These are phyloP conservation scores for Chauna torquata DNA, from an alignment of 2,113 vertebrate species.

Conservation along the genomic window DNA sequence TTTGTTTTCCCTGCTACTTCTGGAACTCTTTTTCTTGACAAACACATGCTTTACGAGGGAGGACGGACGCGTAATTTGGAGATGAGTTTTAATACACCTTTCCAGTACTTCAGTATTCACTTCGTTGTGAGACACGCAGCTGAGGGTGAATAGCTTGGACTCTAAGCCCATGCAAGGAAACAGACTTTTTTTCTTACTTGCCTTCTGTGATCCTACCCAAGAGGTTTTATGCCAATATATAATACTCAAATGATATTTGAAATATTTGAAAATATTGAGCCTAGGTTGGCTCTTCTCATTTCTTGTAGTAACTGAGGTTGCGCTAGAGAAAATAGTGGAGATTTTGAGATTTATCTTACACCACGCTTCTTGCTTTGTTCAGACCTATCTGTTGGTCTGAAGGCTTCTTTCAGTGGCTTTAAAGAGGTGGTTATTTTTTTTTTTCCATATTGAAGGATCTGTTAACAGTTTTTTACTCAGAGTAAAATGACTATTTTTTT, in stretches of 20 bases:
- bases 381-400: not conserved
- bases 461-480: not conserved
- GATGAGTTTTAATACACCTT: not conserved
- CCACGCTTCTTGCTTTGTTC: not conserved
- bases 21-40: not conserved
- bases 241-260: not conserved
- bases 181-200: not conserved
- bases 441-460: accelerated
- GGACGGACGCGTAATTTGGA: accelerated
- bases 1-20: not conserved
- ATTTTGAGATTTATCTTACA: not conserved
- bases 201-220: not conserved
- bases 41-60: not conserved
- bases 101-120: not conserved
- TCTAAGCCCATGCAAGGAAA: not conserved
- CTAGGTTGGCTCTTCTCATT: not conserved
- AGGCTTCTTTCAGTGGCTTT: not conserved
- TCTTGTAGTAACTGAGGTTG: accelerated
- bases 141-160: not conserved
- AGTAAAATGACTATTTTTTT: not conserved
- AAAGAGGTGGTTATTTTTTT: not conserved
- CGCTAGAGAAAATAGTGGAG: not conserved
- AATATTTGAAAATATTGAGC: not conserved
- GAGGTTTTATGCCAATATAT: not conserved
- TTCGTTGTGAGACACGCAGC: not conserved